Conservation (phyloP, 1,140 invertebrate species). For the Brachionus asplanchnoidis region DNA sequence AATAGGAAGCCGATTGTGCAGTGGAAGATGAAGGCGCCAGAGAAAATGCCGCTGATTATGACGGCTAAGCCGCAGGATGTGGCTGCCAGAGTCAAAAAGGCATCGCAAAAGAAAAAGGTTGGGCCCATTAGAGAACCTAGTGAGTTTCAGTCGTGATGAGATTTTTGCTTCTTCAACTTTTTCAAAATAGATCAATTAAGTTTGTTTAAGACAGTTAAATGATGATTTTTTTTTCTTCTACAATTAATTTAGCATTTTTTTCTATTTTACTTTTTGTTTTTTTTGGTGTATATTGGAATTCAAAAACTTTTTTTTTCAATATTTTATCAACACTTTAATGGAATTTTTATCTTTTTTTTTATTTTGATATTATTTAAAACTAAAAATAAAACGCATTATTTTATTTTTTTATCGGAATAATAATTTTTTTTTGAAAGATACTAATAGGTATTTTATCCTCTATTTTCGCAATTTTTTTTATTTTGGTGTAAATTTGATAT, state of each 20-base stretch:
- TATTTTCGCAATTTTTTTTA: no score
- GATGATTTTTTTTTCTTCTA: not conserved
- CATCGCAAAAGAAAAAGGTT: conserved; percentile 7
- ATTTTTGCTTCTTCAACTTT: not conserved
- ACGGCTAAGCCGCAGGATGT: conserved; percentile 24
- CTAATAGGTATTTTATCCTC: no score
- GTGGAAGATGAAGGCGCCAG: conserved; percentile 99
- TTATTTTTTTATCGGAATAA: no score
- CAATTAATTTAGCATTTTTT: not conserved
- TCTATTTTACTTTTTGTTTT: not conserved
- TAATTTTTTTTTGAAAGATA: no score
- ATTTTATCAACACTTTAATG: not conserved
- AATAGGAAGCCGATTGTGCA: conserved; percentile 84
- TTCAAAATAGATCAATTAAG: no score
- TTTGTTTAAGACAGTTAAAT: not conserved
- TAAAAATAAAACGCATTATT: no score
- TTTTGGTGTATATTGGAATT: not conserved
- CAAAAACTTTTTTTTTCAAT: not conserved
- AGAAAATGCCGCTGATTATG: conserved; percentile 81
- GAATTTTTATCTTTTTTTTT: no score
- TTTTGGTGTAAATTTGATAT: no score
- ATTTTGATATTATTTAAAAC: no score
- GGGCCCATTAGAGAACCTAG: conserved; percentile 12
- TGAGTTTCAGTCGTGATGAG: conserved; percentile 21
- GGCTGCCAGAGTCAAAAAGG: conserved; percentile 3